Percentiles rank a stretch among this genome's conserved stretches.
These are phyloP conservation scores for Ladona fulva DNA, from an alignment of 1,140 invertebrate species.

Conservation along the genomic window DNA sequence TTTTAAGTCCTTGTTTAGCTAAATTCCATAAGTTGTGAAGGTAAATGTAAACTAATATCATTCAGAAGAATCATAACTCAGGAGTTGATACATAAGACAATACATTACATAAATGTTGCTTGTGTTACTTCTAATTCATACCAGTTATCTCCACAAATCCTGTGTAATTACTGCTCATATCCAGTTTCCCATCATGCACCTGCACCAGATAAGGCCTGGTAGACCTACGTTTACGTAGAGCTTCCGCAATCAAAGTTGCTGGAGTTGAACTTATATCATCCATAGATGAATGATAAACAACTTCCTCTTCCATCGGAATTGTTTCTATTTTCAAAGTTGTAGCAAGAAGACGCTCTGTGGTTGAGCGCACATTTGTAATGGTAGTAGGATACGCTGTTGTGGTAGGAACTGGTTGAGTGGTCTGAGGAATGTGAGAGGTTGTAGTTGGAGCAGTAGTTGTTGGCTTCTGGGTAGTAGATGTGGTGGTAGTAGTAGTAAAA, in stretches of 20 bases:
- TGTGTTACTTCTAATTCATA: too few relatives aligned
- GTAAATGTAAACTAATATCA: too few relatives aligned
- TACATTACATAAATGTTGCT: too few relatives aligned
- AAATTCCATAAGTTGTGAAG: too few relatives aligned
- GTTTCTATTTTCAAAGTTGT: neutral
- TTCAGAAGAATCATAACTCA: too few relatives aligned
- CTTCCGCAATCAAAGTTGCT: constrained; percentile 22
- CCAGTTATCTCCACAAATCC: constrained; percentile 72
- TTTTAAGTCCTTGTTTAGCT: too few relatives aligned
- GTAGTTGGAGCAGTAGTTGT: constrained; percentile 19
- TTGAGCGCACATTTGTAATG: constrained; percentile 24
- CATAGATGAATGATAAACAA: constrained; percentile 26
- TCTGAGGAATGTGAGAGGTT: constrained; percentile 26
- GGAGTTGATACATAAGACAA: too few relatives aligned
- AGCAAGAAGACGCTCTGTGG: constrained; percentile 14
- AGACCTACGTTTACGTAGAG: constrained; percentile 24
- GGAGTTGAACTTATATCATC: constrained; percentile 13
- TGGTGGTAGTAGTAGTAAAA: constrained; percentile 20
- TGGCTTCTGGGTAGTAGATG: constrained; percentile 18
- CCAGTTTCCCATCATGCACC: constrained; percentile 55
- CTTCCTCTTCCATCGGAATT: neutral
- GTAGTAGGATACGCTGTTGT: constrained; percentile 27
- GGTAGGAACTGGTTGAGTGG: constrained; percentile 32
- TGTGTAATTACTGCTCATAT: constrained; percentile 68
- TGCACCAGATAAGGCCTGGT: constrained; percentile 36